Evolutionary conservation across 2,797 vertebrate genomes (phyloP), one percentile per base, ranked within the genome.

Genomic region (Lophotriccus pileatus): DNA sequence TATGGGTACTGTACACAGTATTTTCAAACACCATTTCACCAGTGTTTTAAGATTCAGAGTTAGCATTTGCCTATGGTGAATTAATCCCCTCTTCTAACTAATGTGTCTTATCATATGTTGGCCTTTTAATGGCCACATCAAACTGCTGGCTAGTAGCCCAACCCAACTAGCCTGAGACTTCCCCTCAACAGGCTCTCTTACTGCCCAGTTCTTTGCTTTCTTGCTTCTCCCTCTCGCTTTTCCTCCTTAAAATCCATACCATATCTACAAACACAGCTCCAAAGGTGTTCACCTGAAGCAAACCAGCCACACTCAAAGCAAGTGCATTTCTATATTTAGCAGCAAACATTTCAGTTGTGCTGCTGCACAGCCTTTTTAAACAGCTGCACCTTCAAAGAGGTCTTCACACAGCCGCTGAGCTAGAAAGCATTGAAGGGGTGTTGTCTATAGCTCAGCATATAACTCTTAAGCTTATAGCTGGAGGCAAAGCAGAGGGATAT

Each of bases 321-420:
- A 96, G 49, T 39, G 46, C 39, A n/a, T 75, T 89, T 91, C 94
- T 94, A 94, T 91, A 81, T 93, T 96, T 93, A 94, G 92, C 72
- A 85, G 32, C 55, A 14, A 81, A 86, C 3, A 6, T 77, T 90
- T 84, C 15, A 1, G 73, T 25, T 90, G 55, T 91, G 79, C 74
- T 95, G 83, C 77, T 0, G 3, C 77, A 56, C 64, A 82, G 50
- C 5, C 72, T 92, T 95, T 94, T 89, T 81, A 72, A 86, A 81
- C 62, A 90, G 36, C 69, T 92, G 73, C 59, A 93, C 28, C 69
- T 91, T 96, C 92, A 86, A 77, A 94, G 69, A 91, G 62, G 66
- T 92, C 73, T 92, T 94, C 81, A 75, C 44, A 47, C 76, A 92
- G 82, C 76, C 70, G 88, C 66, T 89, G 89, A 95, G 62, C 84